Evolutionary conservation across 2,797 vertebrate genomes (phyloP).

Genomic region (Myripristis murdjan): DNA sequence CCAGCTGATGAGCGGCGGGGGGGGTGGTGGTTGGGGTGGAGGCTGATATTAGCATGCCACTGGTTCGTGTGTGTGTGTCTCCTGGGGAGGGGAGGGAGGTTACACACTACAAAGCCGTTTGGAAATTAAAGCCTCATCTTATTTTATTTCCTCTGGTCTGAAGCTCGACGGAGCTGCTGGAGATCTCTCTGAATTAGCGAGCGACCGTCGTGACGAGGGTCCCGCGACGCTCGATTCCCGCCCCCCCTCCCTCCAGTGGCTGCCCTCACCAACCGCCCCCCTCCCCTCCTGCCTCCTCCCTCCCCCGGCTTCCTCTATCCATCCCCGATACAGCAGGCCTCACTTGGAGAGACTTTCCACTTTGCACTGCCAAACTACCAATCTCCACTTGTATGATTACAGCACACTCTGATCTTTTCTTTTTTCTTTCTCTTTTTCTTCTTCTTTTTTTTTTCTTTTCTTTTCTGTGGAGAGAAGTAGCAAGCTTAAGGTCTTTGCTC

Average conservation of each 20-base stretch:
- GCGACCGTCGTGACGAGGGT: slow-evolving; percentile 73
- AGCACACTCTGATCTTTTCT: slow-evolving; percentile 71
- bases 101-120: slow-evolving; percentile 70
- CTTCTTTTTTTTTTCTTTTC: neutral
- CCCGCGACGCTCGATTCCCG: slow-evolving; percentile 58
- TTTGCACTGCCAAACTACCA: slow-evolving; percentile 50
- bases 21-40: slow-evolving; percentile 33
- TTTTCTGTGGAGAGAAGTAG: slow-evolving; percentile 41
- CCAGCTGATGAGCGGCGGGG: neutral
- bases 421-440: slow-evolving; percentile 18
- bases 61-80: slow-evolving; percentile 69
- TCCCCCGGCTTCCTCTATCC: slow-evolving; percentile 30
- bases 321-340: slow-evolving; percentile 35
- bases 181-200: slow-evolving; percentile 69
- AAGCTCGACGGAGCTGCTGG: slow-evolving; percentile 49
- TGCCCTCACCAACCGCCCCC: slow-evolving; percentile 12
- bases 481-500: slow-evolving; percentile 48
- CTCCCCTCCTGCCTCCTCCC: slow-evolving; percentile 9
- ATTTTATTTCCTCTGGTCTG: slow-evolving; percentile 58
- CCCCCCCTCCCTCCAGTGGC: neutral
- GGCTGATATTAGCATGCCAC: slow-evolving; percentile 67
- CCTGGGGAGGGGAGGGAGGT: slow-evolving; percentile 18
- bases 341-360: slow-evolving; percentile 33
- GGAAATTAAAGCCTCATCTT: slow-evolving; percentile 69
- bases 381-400: slow-evolving; percentile 57